Conservation (phyloP, 2,888 invertebrate genomes). For the Hypomecis atomaria region DNA sequence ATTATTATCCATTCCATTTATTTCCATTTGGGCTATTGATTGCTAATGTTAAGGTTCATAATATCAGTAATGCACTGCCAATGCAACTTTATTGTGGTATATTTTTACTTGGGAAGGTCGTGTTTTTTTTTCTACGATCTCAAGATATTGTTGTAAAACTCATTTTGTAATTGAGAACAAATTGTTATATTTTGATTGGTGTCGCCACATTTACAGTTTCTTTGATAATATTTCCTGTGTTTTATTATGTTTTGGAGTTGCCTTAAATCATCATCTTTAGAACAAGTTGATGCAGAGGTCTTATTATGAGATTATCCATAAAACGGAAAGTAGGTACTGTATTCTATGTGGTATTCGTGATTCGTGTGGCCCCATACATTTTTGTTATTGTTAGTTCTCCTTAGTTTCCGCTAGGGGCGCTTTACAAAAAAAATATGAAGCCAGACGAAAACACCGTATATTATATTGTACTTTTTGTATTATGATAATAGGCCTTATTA, state of each 20-base stretch:
- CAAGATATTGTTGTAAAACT: slow-evolving; percentile 29
- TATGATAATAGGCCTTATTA: too few species aligned
- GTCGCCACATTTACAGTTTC: slow-evolving; percentile 1
- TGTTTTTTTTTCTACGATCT: slow-evolving; percentile 36
- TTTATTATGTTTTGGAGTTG: background rate
- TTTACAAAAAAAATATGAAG: too few species aligned
- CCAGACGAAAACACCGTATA: too few species aligned
- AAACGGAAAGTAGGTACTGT: too few species aligned
- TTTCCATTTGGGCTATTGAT: slow-evolving; percentile 28
- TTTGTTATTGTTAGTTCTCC: too few species aligned
- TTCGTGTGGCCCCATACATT: too few species aligned
- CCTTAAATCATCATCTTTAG: too few species aligned
- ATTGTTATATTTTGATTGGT: slow-evolving; percentile 6
- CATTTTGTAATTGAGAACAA: slow-evolving; percentile 3
- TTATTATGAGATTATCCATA: too few species aligned
- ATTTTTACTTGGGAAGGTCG: slow-evolving; percentile 33
- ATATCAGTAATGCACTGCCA: slow-evolving; percentile 45
- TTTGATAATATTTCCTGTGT: slow-evolving; percentile 6
- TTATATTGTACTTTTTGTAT: too few species aligned
- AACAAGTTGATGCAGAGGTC: too few species aligned
- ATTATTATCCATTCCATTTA: slow-evolving; percentile 34
- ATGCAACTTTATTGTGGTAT: slow-evolving; percentile 41
- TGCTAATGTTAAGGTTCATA: slow-evolving; percentile 28
- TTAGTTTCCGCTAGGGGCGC: too few species aligned
- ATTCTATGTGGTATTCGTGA: too few species aligned